Evolutionary conservation across 2,113 vertebrate species (phyloP), one percentile per base, ranked within the genome.

Genomic region (Gavia stellata): DNA sequence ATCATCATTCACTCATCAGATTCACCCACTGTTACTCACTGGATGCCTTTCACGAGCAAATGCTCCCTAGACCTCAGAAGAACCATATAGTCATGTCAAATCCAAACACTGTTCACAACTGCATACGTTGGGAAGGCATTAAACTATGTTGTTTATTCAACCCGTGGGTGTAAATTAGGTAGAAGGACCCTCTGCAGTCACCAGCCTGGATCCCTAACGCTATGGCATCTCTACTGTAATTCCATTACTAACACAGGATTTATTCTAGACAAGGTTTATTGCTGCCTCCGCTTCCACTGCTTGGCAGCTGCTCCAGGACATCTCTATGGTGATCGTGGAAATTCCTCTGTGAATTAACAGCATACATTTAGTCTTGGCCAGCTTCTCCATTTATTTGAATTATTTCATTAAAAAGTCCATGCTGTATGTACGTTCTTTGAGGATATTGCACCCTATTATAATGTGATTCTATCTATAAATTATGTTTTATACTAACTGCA

Each of bases 391-490:
- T 67, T 81, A 62, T 84, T 79, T 56, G 78, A 94, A 73, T 71
- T 24, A 88, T 94, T 95, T 81, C 34, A 94, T 95, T 95, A 68
- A 88, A 49, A 91, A 82, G 44, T 55, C 44, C 34, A 94, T 65
- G 11, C 6, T 61, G 38, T 75, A 68, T 6, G 7, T n/a, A 81
- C 16, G 21, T 23, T 40, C 93, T 94, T 34, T 50, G 42, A 85
- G 86, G 94, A 65, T 62, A 85, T 9, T 67, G 50, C 31, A 74
- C 31, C 26, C 56, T 71, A 29, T 74, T 83, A 23, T 74, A 90
- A 84, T 63, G 80, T 68, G 90, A 66, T 62, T 87, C 88, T 89
- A 80, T 28, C 83, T 86, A 65, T 88, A 94, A 97, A 96, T 97
- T 96, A 86, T 59, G 81, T 79, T 96, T 92, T 83, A 83, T 89